phyloP scores from a whole-genome alignment of 2,797 vertebrate genomes.

The Phrynocephalus vlangalii region DNA sequence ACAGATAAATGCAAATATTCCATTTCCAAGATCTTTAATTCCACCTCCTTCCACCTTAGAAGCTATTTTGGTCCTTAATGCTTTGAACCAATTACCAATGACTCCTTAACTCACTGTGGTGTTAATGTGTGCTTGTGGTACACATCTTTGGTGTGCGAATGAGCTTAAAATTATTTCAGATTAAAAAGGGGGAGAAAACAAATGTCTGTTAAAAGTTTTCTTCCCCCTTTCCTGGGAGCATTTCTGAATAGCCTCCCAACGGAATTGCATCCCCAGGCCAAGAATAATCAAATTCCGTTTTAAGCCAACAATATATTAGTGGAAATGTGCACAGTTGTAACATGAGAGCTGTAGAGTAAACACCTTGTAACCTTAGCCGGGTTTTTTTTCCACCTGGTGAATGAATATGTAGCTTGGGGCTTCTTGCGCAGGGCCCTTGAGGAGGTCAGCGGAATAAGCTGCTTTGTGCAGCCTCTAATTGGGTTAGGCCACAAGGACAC shows the following conservation, averaged over 20 bases:
- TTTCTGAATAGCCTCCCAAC: neutral
- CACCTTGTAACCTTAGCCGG: neutral
- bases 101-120: too few species aligned
- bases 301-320: neutral
- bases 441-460: neutral
- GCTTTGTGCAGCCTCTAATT: neutral
- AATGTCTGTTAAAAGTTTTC: too few species aligned
- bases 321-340: neutral
- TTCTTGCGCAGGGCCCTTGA: too few species aligned
- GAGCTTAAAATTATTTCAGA: too few species aligned
- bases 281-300: neutral
- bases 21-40: too few species aligned
- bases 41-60: too few species aligned
- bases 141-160: too few species aligned
- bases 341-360: neutral
- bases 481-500: neutral
- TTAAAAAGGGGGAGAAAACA: too few species aligned
- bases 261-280: neutral
- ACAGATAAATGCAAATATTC: too few species aligned
- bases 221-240: neutral
- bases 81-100: too few species aligned
- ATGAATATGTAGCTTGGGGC: neutral
- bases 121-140: too few species aligned
- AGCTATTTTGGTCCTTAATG: too few species aligned
- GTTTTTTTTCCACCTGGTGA: neutral